phyloP scores from a whole-genome alignment of 2,113 vertebrate genomes.

The Lampris incognitus region DNA sequence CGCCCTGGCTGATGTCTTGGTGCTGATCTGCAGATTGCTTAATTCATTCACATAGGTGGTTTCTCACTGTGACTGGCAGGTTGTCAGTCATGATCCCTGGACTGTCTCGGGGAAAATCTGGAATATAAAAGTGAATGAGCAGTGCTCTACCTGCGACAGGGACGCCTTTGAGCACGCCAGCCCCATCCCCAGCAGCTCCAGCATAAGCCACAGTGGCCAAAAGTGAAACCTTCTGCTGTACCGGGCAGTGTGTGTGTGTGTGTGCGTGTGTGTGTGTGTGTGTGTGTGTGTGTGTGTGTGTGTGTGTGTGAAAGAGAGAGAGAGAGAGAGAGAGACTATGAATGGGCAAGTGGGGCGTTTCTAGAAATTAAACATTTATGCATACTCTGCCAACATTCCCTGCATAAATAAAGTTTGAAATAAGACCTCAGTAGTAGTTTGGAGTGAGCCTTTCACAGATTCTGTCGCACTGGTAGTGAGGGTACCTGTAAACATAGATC shows the following conservation, averaged over 20 bases:
- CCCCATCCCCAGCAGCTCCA: constrained; percentile 1
- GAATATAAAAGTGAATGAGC: no score
- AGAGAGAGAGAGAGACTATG: no score
- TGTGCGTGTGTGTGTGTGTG: constrained; percentile 24
- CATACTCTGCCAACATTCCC: constrained; percentile 36
- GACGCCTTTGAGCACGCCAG: no score
- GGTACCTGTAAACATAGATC: constrained; percentile 56
- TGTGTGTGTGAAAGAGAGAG: constrained; percentile 11
- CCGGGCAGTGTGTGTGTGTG: constrained; percentile 25
- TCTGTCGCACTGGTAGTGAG: background rate
- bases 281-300: constrained; percentile 18
- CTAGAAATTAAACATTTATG: background rate
- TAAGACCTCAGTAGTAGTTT: constrained; percentile 25
- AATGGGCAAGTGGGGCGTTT: no score
- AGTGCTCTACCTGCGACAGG: no score
- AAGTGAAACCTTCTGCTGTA: background rate
- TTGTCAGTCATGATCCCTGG: no score
- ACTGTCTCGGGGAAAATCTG: no score
- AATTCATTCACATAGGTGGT: no score
- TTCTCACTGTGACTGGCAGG: no score
- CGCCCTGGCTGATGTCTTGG: no score
- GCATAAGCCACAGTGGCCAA: background rate
- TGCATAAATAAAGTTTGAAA: constrained; percentile 38
- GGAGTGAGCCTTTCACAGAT: constrained; percentile 9
- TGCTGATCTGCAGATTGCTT: no score